Conservation (phyloP, 2,113 vertebrate species). For the Naja naja region DNA sequence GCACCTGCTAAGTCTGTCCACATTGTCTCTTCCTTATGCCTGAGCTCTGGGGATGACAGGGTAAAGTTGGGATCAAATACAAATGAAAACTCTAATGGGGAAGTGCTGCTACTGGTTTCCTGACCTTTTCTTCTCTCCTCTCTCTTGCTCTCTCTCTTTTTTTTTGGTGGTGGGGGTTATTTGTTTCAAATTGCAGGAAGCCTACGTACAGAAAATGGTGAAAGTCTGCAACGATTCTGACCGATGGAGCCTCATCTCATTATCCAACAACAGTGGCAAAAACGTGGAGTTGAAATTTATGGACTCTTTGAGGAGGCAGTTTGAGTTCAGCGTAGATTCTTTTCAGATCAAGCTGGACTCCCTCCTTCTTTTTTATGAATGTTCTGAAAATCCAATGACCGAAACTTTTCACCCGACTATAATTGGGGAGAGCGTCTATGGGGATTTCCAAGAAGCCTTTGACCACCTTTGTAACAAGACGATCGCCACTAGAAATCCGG, state of each 20-base stretch:
- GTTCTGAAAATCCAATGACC: conserved; percentile 95
- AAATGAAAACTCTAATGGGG: conserved; percentile 7
- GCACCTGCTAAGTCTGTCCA: conserved; percentile 34
- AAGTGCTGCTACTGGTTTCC: conserved; percentile 30
- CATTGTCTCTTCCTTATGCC: conserved; percentile 27
- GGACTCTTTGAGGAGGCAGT: conserved; percentile 95
- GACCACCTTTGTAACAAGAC: conserved; percentile 94
- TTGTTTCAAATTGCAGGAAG: conserved; percentile 81
- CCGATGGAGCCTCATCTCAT: conserved; percentile 97
- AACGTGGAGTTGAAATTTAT: conserved; percentile 99
- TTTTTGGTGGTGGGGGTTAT: background rate
- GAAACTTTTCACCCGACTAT: conserved; percentile 97
- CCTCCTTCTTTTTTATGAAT: conserved; percentile 96
- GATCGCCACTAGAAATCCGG: conserved; percentile 95
- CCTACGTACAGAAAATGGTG: conserved; percentile 99
- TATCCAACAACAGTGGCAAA: conserved; percentile 98
- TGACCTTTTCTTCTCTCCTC: conserved; percentile 54
- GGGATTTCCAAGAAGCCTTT: conserved; percentile 91
- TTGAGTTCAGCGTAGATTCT: conserved; percentile 99
- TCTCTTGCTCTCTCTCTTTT: background rate
- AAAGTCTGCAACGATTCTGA: conserved; percentile 98
- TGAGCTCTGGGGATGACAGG: conserved; percentile 16
- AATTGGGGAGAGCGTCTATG: conserved; percentile 95
- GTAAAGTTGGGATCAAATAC: background rate
- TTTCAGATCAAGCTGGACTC: conserved; percentile 99